Base-by-base conservation (phyloP, 2,113 vertebrate genomes). In the Pygoscelis adeliae region DNA sequence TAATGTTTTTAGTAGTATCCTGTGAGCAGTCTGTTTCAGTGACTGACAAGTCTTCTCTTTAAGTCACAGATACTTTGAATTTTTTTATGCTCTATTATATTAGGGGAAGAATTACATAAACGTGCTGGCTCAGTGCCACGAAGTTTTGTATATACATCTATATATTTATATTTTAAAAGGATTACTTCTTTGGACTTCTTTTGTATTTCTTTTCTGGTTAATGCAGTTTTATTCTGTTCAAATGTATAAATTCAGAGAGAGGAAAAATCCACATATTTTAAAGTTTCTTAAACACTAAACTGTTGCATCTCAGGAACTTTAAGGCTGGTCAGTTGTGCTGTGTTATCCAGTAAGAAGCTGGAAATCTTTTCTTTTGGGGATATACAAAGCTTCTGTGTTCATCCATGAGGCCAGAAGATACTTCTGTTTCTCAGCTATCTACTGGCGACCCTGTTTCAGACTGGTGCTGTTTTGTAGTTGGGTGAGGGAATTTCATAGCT, bases 41-140 rank as follows among this genome's bases (percentile, higher is more conserved):
- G 78, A 71, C 34, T 62, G 73, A 94, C 74, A 66, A 52, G 34
- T 83, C 38, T 87, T 89, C 74, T 82, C 83, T 96, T 95, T 91
- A 91, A 58, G 74, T 93, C 65, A 36, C 26, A 42, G 32, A 58
- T 38, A 49, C 49, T 44, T 63, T 10, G 10, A 62, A 27, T 40
- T 70, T 63, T 73, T 58, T 87, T 70, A 44, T 56, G 32, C 15
- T 67, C 10, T 67, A 9, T 67, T 78, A 14, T 67, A 32, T 52
- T 47, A 62, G 3, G 18, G 21, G 25, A 69, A 73, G 49, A 63
- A 58, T 67, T 53, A 23, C 18, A 34, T 79, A 38, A 83, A 53
- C 14, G 58, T 36, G 1, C 32, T 86, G 42, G 15, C 25, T 29
- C 18, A 40, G 8, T 62, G 36, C 36, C 52, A 47, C 47, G 40